Percentiles rank a stretch among this genome's conserved stretches.
These are phyloP conservation scores for Amazona vittata DNA, from an alignment of 2,113 vertebrate genomes.

Conservation along the genomic window DNA sequence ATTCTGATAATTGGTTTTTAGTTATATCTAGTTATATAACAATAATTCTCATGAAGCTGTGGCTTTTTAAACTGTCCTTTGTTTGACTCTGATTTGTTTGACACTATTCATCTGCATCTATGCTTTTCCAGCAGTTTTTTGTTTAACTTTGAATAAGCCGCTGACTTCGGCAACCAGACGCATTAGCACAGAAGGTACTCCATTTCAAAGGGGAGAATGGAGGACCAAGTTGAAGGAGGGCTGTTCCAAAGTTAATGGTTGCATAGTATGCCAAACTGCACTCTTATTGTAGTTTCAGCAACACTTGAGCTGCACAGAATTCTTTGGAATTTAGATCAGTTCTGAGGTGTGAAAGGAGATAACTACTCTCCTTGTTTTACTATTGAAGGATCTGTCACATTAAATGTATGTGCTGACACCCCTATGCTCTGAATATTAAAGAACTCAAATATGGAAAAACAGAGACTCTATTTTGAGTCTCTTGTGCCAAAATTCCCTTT, in stretches of 20 bases:
- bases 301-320: neutral
- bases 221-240: neutral
- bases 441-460: neutral
- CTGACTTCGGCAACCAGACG: neutral
- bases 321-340: neutral
- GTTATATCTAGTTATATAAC: neutral
- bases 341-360: neutral
- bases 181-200: neutral
- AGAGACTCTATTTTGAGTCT: neutral
- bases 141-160: neutral
- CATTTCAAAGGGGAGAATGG: neutral
- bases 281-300: neutral
- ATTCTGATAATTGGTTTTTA: neutral
- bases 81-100: neutral
- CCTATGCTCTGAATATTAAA: neutral
- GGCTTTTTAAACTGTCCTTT: neutral
- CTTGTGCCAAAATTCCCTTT: neutral
- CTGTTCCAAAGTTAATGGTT: neutral
- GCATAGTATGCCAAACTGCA: neutral
- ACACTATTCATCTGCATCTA: neutral
- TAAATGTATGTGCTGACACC: neutral
- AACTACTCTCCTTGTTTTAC: neutral
- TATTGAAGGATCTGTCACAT: neutral
- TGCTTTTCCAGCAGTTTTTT: neutral
- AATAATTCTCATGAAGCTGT: neutral